Base-by-base conservation (phyloP, 2,888 invertebrate species). In the Drosophila phalerata region DNA sequence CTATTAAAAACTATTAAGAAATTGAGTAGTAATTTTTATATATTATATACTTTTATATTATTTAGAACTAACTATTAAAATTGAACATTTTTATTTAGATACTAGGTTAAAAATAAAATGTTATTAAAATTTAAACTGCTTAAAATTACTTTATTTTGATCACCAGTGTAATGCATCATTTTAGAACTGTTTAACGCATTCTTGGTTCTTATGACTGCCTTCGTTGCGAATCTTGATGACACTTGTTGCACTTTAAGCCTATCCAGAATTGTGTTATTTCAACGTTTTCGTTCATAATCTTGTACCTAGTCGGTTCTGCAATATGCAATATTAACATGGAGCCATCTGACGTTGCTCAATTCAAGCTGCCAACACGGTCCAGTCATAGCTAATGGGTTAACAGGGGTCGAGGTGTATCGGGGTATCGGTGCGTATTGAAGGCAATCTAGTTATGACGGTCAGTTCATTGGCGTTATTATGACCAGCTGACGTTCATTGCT, bases 191-290 rank as follows among this genome's bases (percentile, higher is more conserved):
- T 67, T 51, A 78, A 58, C 65, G 61, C 61, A n/a, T n/a, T n/a
- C n/a, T n/a, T n/a, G n/a, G n/a, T n/a, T n/a, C n/a, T n/a, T n/a
- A n/a, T n/a, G n/a, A n/a, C n/a, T n/a, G n/a, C n/a, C n/a, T n/a
- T n/a, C n/a, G n/a, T n/a, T n/a, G n/a, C n/a, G n/a, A n/a, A n/a
- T n/a, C n/a, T n/a, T n/a, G n/a, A n/a, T n/a, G n/a, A n/a, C n/a
- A n/a, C n/a, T n/a, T n/a, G n/a, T n/a, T 82, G 85, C 85, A 87
- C 65, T 85, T 69, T 64, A 55, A 65, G 71, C 64, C 72, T 63
- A 77, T 80, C 80, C 68, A 60, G 68, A 75, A 80, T 73, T 80
- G 72, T 75, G 88, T 70, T 71, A 74, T 69, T 83, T 73, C 68
- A 56, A 42, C 70, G 45, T 69, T 64, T 71, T 52, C 52, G 61